Evolutionary conservation across 2,113 vertebrate species (phyloP).

Genomic region (Panurus biarmicus): DNA sequence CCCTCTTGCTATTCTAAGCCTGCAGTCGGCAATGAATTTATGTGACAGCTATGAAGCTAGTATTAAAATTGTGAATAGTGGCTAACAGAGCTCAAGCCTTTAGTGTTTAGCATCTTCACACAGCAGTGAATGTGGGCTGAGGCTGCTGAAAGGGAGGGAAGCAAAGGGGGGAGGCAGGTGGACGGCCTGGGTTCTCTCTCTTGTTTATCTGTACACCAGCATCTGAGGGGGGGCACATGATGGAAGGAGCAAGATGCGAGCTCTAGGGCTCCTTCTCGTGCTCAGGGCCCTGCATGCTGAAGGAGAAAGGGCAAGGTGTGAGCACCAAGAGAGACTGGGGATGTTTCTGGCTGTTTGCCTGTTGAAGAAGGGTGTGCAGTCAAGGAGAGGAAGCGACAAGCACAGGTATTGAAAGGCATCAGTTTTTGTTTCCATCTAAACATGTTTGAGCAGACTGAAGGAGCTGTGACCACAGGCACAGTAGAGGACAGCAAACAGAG

Average conservation of each 20-base stretch:
- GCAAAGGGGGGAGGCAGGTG: background rate
- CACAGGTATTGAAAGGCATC: background rate
- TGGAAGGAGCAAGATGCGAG: background rate
- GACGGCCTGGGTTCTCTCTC: background rate
- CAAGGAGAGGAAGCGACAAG: background rate
- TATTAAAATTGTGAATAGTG: conserved; percentile 74
- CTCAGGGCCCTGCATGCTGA: background rate
- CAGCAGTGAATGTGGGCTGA: conserved; percentile 41
- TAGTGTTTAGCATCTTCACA: conserved; percentile 29
- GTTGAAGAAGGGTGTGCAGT: background rate
- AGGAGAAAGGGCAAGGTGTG: background rate
- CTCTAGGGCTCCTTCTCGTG: background rate
- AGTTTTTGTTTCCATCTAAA: background rate
- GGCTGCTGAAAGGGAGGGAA: background rate
- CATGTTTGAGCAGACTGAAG: background rate
- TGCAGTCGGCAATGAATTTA: conserved; percentile 68
- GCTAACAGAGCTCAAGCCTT: conserved; percentile 37
- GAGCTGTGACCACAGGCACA: background rate
- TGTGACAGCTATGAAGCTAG: conserved; percentile 82
- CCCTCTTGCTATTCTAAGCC: conserved; percentile 48
- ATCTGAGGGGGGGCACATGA: fast-evolving
- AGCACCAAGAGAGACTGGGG: background rate
- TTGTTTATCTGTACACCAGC: background rate
- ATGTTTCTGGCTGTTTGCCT: background rate
- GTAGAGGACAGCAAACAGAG: background rate